Percentiles rank a stretch among this genome's conserved stretches.
Conservation (phyloP, 1,140 invertebrate genomes). For the Zaprionus africanus region DNA sequence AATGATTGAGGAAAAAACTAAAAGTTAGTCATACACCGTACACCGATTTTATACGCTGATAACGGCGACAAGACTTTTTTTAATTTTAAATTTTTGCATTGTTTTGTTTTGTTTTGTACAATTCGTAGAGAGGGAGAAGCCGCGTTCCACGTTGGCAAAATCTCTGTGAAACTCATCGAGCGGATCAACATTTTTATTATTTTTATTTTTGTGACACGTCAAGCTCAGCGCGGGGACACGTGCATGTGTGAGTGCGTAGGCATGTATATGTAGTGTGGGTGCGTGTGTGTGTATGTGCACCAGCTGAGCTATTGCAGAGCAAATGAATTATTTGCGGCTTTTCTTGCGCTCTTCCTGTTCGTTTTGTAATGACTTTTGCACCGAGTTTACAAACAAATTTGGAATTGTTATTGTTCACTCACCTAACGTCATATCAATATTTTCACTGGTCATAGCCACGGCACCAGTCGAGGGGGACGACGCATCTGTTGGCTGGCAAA, state of each 20-base stretch:
- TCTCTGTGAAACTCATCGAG: slow-evolving; percentile 40
- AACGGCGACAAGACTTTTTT: not conserved
- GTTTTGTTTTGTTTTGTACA: not conserved
- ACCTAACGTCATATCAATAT: slow-evolving; percentile 94
- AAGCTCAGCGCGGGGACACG: slow-evolving; percentile 37
- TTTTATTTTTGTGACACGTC: slow-evolving; percentile 69
- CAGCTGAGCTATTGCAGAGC: slow-evolving; percentile 29
- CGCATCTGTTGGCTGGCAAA: slow-evolving; percentile 83
- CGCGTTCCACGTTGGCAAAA: slow-evolving; percentile 34
- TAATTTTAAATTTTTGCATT: not conserved
- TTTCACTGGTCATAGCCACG: slow-evolving; percentile 90
- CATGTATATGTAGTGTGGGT: not conserved
- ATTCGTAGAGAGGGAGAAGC: no score
- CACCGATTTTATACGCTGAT: not conserved
- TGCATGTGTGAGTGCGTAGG: slow-evolving; percentile 1
- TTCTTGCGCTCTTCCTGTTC: slow-evolving; percentile 13
- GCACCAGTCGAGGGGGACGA: slow-evolving; percentile 89
- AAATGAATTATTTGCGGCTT: slow-evolving; percentile 36
- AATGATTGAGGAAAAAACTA: not conserved
- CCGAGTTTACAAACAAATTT: not conserved
- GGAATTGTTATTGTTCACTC: slow-evolving; percentile 72
- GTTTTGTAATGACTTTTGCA: not conserved
- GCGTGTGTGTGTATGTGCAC: slow-evolving; percentile 13
- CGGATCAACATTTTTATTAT: slow-evolving; percentile 23
- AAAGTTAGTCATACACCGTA: not conserved